Percentiles rank a stretch among this genome's conserved stretches.
phyloP scores from a whole-genome alignment of 2,797 vertebrate genomes.

The Pachyuromys duprasi region DNA sequence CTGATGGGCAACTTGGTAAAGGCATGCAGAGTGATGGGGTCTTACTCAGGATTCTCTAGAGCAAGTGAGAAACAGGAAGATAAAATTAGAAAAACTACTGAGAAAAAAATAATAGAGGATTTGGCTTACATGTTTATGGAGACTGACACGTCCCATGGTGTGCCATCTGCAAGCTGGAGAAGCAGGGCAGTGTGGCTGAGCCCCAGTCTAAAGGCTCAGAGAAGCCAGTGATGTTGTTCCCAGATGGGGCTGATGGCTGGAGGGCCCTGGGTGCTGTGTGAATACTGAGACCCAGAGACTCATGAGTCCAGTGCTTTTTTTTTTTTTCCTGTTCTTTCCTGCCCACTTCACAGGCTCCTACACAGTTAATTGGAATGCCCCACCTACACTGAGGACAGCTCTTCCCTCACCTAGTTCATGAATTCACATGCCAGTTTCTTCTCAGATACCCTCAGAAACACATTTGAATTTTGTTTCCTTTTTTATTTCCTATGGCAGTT shows the following conservation, averaged over 20 bases:
- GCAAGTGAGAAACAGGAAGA: neutral
- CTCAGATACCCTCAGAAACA: neutral
- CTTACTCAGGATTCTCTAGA: neutral
- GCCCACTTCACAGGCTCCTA: no score
- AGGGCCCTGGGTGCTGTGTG: neutral
- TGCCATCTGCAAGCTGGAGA: neutral
- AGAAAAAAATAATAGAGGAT: neutral
- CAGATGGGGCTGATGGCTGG: neutral
- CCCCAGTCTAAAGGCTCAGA: neutral
- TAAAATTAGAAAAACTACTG: neutral
- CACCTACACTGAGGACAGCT: neutral
- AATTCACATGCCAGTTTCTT: neutral
- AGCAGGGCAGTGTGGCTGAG: neutral
- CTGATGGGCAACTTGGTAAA: neutral
- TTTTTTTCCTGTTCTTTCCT: neutral
- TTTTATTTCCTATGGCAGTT: slow-evolving; percentile 28
- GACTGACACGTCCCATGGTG: neutral
- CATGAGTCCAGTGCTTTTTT: neutral
- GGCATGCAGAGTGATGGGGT: neutral
- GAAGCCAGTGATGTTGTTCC: neutral
- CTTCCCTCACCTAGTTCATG: neutral
- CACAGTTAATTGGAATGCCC: neutral
- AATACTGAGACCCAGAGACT: neutral
- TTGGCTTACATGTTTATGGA: neutral
- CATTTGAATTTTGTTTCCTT: neutral